These are phyloP conservation scores for Drosophila trichaetosa DNA, from an alignment of 2,888 invertebrate genomes.

Conservation along the genomic window DNA sequence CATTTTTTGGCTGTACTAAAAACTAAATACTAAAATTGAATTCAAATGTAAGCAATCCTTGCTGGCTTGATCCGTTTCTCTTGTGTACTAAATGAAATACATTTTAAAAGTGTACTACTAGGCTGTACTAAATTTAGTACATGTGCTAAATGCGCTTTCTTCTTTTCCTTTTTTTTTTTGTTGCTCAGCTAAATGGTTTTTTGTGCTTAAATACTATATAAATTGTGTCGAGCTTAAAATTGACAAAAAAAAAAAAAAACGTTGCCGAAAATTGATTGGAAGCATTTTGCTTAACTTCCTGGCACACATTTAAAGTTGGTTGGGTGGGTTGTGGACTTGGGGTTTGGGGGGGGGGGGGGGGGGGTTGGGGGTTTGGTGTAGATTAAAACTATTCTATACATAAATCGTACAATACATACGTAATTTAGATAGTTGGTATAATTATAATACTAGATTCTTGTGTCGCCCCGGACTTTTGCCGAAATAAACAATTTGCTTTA, in stretches of 20 bases:
- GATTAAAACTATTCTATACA: slow-evolving; percentile 63
- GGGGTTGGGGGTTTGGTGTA: not conserved
- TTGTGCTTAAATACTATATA: slow-evolving; percentile 36
- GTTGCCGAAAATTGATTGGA: slow-evolving; percentile 28
- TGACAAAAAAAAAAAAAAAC: slow-evolving; percentile 35
- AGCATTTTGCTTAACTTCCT: slow-evolving; percentile 13
- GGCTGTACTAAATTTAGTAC: slow-evolving; percentile 36
- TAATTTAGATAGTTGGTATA: slow-evolving; percentile 48
- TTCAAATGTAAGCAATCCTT: not conserved
- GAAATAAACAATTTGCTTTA: slow-evolving; percentile 68
- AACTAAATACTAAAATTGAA: not conserved
- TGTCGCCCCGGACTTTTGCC: slow-evolving; percentile 50
- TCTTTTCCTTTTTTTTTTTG: not conserved
- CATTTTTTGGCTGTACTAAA: not conserved
- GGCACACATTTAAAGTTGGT: slow-evolving; percentile 17
- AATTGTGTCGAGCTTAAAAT: slow-evolving; percentile 27
- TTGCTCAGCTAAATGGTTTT: not conserved
- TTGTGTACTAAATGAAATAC: not conserved
- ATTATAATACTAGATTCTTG: slow-evolving; percentile 31
- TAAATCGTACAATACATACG: slow-evolving; percentile 52
- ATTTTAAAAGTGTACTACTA: too few relatives aligned
- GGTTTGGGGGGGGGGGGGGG: not conserved
- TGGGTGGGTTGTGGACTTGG: not conserved
- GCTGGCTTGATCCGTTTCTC: not conserved
- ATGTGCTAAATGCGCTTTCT: slow-evolving; percentile 43